A percentile compares a stretch with the other conserved stretches of the same genome.
These are phyloP conservation scores for Tanaodytes sp. DNA, from an alignment of 2,888 invertebrate species.

Conservation along the genomic window DNA sequence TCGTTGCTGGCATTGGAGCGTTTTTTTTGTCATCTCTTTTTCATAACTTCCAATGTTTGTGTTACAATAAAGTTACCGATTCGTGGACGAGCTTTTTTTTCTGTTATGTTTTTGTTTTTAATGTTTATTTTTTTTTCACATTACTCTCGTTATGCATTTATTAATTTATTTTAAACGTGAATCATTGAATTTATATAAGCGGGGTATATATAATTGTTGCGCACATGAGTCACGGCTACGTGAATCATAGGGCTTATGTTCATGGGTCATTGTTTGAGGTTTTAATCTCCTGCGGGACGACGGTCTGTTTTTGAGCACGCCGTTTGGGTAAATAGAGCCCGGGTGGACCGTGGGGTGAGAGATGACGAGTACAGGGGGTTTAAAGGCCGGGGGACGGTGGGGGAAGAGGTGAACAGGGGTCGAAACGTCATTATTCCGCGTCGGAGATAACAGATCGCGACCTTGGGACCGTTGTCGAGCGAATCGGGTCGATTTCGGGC, in stretches of 20 bases:
- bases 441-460: too few relatives aligned
- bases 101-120: neutral
- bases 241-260: slow-evolving; percentile 39
- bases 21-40: neutral
- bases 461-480: too few relatives aligned
- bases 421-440: too few relatives aligned
- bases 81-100: neutral
- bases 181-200: slow-evolving; percentile 39
- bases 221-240: slow-evolving; percentile 33
- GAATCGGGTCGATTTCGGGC: too few relatives aligned
- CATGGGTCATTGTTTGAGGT: slow-evolving; percentile 42
- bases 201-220: slow-evolving; percentile 31
- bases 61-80: neutral
- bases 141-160: slow-evolving; percentile 1
- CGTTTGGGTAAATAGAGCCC: too few relatives aligned
- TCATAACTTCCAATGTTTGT: too few relatives aligned
- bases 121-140: neutral
- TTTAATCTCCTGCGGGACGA: slow-evolving; percentile 28
- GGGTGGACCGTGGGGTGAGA: too few relatives aligned
- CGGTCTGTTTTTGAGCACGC: too few relatives aligned
- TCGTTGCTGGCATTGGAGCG: too few relatives aligned
- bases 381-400: too few relatives aligned
- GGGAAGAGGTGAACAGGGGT: too few relatives aligned
- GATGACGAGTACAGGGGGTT: too few relatives aligned
- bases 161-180: slow-evolving; percentile 39